Base-by-base conservation (phyloP, 2,113 vertebrate species). In the Haemorhous mexicanus region DNA sequence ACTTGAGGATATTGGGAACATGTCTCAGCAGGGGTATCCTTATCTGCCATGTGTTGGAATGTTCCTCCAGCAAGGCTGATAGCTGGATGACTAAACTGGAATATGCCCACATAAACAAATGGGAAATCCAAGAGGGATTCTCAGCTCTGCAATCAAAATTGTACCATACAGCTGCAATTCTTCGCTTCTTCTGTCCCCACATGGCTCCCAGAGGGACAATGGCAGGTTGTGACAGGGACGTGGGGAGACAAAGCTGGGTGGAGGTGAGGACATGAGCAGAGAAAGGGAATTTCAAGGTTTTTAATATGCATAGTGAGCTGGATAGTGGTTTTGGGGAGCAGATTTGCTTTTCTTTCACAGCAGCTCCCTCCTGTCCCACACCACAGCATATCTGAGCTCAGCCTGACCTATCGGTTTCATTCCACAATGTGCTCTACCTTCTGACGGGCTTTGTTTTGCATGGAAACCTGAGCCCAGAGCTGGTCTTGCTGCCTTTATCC, bases 331-430 rank as follows among this genome's bases (percentile, higher is more conserved):
- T 22, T 5, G 17, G 13, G n/a, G n/a, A 21, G 22, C 2, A 10
- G 17, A 37, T 67, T 67, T 63, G 13, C 7, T 85, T 75, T 66
- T 21, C 20, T 84, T 78, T 35, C 21, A 28, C 15, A 11, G 47
- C 30, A 64, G 5, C 16, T 21, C 4, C 18, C 3, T 2, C 4
- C 8, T 15, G 13, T 28, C 7, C 2, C 30, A 56, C 6, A 30
- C 7, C 16, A 30, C 13, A 61, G 19, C 20, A 55, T 8, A 32
- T 33, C 56, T 66, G 67, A 91, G 33, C 12, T 87, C 27, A 81
- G 30, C 30, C 32, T 46, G 37, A 46, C 11, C 43, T 28, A 4
- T 4, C 2, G 1, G 10, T 39, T 77, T 83, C 43, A 59, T 53
- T 39, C 28, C 2, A 3, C 47, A 68, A 2, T 30, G 17, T 68